Evolutionary conservation across 2,113 vertebrate species (phyloP).

Genomic region (Anas platyrhynchos): DNA sequence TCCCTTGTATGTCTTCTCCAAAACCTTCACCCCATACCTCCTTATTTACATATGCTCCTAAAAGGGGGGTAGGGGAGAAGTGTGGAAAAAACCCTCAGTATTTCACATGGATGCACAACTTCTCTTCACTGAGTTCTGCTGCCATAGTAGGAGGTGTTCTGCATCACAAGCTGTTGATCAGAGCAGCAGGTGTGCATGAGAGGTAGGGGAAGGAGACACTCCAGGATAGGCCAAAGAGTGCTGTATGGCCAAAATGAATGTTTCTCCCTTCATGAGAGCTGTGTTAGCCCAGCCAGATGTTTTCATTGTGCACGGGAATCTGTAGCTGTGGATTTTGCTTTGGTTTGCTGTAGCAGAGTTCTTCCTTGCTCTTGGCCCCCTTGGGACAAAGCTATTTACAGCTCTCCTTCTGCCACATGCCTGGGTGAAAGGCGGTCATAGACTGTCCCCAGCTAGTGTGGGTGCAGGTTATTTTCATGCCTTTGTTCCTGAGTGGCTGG

Average conservation of each 20-base stretch:
- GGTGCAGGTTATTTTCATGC: not conserved
- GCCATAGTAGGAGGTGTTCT: not conserved
- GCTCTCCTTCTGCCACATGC: not conserved
- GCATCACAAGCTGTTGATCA: not conserved
- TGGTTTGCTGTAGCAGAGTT: not conserved
- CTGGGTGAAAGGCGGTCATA: not conserved
- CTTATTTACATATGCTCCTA: conserved; percentile 32
- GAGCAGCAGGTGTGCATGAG: not conserved
- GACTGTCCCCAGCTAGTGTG: not conserved
- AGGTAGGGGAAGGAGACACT: not conserved
- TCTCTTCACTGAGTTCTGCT: not conserved
- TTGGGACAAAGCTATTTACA: not conserved
- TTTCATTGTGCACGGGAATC: not conserved
- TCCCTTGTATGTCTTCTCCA: conserved; percentile 33
- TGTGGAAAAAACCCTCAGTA: not conserved
- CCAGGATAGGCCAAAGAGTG: not conserved
- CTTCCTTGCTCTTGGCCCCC: not conserved
- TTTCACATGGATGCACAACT: not conserved
- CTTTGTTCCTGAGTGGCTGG: not conserved
- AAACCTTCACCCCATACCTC: not conserved
- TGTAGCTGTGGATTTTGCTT: not conserved
- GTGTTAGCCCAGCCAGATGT: not conserved
- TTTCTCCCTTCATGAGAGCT: not conserved
- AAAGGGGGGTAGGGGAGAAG: not conserved
- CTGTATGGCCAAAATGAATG: not conserved